A percentile compares a stretch with the other conserved stretches of the same genome.
These are phyloP conservation scores for Chouioia cunea DNA, from an alignment of 2,888 invertebrate species.

Conservation along the genomic window DNA sequence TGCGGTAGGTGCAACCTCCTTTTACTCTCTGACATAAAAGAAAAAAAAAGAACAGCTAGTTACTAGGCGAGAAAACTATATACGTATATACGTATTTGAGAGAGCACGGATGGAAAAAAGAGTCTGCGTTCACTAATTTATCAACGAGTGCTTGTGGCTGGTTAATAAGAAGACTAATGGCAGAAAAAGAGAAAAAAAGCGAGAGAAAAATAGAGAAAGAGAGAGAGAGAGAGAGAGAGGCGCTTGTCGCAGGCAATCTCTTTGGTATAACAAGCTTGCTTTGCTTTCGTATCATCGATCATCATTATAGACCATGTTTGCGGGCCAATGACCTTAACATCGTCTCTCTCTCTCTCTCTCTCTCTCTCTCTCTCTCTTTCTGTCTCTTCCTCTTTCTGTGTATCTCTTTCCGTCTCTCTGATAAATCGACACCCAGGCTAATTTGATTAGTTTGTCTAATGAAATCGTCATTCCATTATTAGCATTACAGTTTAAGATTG, in stretches of 20 bases:
- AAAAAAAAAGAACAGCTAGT: too few species aligned
- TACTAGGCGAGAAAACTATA: too few species aligned
- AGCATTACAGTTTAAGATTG: background rate
- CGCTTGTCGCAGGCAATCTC: constrained; percentile 36
- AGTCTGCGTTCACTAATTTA: constrained; percentile 25
- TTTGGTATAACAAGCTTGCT: constrained; percentile 40
- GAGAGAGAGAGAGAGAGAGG: too few species aligned
- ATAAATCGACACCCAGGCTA: constrained; percentile 19
- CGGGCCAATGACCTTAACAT: background rate
- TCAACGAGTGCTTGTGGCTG: constrained; percentile 12
- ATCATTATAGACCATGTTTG: constrained; percentile 40
- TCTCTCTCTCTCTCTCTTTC: constrained; percentile 1
- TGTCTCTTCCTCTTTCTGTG: constrained; percentile 2
- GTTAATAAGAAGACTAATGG: constrained; percentile 41
- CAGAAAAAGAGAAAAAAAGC: constrained; percentile 22
- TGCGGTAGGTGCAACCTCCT: too few species aligned
- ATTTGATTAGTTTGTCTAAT: constrained; percentile 41
- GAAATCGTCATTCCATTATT: constrained; percentile 22
- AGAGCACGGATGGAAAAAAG: constrained; percentile 2
- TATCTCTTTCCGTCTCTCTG: constrained; percentile 19
- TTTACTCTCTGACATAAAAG: too few species aligned
- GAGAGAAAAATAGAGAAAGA: constrained; percentile 17
- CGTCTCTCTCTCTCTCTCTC: background rate
- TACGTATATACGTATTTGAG: background rate
- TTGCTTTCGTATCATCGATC: constrained; percentile 43